These are phyloP conservation scores for Cyprinodon tularosa DNA, from an alignment of 2,113 vertebrate species.

Conservation along the genomic window DNA sequence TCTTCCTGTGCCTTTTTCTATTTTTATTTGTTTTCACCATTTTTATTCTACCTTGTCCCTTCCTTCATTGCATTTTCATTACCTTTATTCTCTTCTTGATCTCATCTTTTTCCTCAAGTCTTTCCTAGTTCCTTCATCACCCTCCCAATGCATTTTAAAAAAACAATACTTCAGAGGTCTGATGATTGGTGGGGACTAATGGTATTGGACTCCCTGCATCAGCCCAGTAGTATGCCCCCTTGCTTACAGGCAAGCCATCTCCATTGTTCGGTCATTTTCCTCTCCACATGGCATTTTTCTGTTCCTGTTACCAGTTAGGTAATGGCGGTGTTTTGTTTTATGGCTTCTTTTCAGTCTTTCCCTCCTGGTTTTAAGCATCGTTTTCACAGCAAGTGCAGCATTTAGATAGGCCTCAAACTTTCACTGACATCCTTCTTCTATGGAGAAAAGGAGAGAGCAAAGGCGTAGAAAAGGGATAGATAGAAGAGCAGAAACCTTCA, in stretches of 20 bases:
- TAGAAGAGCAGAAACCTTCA: slow-evolving; percentile 36
- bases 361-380: slow-evolving; percentile 55
- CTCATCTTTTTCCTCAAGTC: background rate
- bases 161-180: background rate
- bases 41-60: background rate
- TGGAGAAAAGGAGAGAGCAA: slow-evolving; percentile 4
- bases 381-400: slow-evolving; percentile 48
- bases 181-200: background rate
- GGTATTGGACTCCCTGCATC: background rate
- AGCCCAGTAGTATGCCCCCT: background rate
- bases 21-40: no score
- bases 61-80: background rate
- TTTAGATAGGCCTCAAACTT: slow-evolving; percentile 60
- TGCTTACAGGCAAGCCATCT: background rate
- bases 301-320: slow-evolving; percentile 13
- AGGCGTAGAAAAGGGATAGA: background rate
- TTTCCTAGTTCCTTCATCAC: background rate
- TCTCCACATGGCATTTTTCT: slow-evolving; percentile 3
- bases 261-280: slow-evolving; percentile 18
- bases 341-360: slow-evolving; percentile 45
- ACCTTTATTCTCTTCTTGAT: no score
- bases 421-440: slow-evolving; percentile 38
- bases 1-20: no score
- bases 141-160: background rate
- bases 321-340: slow-evolving; percentile 49